phyloP scores from a whole-genome alignment of 2,113 vertebrate genomes.

The Axis porcinus region DNA sequence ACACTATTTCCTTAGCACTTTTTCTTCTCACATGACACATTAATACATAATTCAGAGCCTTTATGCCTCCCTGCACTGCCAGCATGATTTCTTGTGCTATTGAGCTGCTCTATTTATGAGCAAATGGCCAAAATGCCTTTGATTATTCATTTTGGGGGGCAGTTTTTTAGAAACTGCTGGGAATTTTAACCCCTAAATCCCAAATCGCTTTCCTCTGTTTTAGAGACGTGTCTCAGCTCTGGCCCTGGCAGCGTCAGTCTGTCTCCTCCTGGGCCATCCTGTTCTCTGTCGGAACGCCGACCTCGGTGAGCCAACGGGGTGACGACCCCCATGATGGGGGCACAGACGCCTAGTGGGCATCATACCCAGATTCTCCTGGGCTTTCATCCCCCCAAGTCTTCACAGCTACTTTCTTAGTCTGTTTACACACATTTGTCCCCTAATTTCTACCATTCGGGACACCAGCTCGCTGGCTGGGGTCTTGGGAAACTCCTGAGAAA shows the following conservation, averaged over 20 bases:
- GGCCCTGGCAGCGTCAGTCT: accelerated
- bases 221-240: neutral
- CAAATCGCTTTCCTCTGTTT: neutral
- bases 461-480: neutral
- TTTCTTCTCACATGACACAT: constrained; percentile 76
- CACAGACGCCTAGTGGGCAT: accelerated
- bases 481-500: neutral
- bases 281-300: accelerated
- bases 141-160: constrained; percentile 70
- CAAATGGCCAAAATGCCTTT: constrained; percentile 71
- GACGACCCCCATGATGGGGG: accelerated
- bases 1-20: constrained; percentile 73
- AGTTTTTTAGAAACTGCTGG: constrained; percentile 46
- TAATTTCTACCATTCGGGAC: neutral
- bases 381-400: neutral
- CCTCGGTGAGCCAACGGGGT: accelerated
- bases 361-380: accelerated
- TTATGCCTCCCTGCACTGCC: constrained; percentile 72
- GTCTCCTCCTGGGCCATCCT: accelerated
- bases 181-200: constrained; percentile 36
- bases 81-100: constrained; percentile 76
- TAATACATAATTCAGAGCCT: constrained; percentile 80
- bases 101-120: constrained; percentile 77
- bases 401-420: neutral
- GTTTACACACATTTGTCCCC: neutral